Conservation (phyloP, 2,888 invertebrate genomes). For the Leucoptera coffeella region DNA sequence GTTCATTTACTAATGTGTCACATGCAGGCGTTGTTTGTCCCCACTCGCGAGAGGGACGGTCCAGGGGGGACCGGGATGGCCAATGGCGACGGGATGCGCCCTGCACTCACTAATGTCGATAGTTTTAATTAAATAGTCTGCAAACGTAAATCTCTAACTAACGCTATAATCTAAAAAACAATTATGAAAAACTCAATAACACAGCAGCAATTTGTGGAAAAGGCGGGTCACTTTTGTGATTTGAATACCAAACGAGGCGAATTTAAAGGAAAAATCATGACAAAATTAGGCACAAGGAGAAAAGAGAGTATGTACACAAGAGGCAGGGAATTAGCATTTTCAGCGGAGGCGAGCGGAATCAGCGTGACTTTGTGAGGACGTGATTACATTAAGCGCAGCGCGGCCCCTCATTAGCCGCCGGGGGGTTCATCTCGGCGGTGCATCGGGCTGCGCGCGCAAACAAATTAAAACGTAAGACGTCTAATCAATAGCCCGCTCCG, state of each 20-base stretch:
- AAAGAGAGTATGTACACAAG: conserved; percentile 5
- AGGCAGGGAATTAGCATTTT: conserved; percentile 10
- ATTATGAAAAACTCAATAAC: too few relatives aligned
- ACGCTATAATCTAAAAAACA: too few relatives aligned
- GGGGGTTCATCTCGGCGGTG: conserved; percentile 36
- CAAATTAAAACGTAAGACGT: conserved; percentile 54
- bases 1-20: conserved; percentile 57
- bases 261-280: too few relatives aligned
- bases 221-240: too few relatives aligned
- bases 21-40: conserved; percentile 44
- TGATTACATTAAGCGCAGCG: conserved; percentile 34
- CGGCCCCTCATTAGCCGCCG: conserved; percentile 33
- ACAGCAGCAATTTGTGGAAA: too few relatives aligned
- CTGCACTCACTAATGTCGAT: conserved; percentile 23
- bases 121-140: conserved; percentile 29
- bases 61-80: conserved; percentile 29
- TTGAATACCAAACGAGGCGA: too few relatives aligned
- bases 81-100: conserved; percentile 16
- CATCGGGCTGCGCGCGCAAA: conserved; percentile 52
- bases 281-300: neutral
- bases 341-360: conserved; percentile 3
- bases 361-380: conserved; percentile 33
- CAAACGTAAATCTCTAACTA: too few relatives aligned
- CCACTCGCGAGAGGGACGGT: conserved; percentile 9
- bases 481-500: conserved; percentile 52